A percentile compares a stretch with the other conserved stretches of the same genome.
phyloP scores from a whole-genome alignment of 2,888 invertebrate genomes.

The Tenthredo notha region DNA sequence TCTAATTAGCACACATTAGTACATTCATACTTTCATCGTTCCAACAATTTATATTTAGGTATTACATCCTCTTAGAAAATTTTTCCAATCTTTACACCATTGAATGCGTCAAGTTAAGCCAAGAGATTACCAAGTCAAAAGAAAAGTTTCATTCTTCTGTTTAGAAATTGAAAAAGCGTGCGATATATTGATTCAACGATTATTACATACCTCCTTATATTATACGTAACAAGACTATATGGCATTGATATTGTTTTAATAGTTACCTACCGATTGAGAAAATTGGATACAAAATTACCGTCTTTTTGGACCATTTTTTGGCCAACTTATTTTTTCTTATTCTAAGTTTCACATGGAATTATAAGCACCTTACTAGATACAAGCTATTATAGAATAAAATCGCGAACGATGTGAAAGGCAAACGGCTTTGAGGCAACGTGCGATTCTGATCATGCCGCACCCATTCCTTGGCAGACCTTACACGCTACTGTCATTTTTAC shows the following conservation, averaged over 20 bases:
- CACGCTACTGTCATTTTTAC: constrained; percentile 39
- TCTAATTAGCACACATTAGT: not conserved
- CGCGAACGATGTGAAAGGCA: constrained; percentile 23
- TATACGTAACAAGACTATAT: not conserved
- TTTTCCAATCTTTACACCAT: not conserved
- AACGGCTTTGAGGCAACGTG: not conserved
- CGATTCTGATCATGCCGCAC: not conserved
- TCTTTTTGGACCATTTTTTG: constrained; percentile 2
- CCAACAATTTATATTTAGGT: not conserved
- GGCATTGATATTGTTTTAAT: not conserved
- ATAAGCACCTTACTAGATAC: not conserved
- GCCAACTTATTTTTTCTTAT: not conserved
- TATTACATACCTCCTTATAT: not conserved
- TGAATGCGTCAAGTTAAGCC: not conserved
- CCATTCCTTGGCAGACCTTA: constrained; percentile 30
- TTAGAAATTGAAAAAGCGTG: not conserved
- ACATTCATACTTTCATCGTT: not conserved
- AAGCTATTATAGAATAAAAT: not conserved
- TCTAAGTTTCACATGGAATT: not conserved
- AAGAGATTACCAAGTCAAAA: not conserved
- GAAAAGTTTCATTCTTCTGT: not conserved
- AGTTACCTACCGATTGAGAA: constrained; percentile 14
- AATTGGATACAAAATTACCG: not conserved
- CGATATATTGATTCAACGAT: not conserved
- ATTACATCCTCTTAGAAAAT: not conserved